Conservation (phyloP, 2,797 vertebrate species). For the Florisuga fusca region DNA sequence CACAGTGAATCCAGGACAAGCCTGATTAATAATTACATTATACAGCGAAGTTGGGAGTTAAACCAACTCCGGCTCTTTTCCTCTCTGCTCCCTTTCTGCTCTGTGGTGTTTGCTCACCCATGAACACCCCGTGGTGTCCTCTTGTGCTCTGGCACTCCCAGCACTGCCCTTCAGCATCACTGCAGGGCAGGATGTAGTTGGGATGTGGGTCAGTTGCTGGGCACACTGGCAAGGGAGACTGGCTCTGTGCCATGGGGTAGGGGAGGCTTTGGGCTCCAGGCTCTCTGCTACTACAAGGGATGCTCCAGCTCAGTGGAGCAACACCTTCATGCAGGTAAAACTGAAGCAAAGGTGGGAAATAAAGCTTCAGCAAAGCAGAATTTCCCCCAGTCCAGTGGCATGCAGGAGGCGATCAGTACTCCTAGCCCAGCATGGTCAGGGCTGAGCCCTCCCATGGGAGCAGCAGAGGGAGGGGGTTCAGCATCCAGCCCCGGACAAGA, state of each 20-base stretch:
- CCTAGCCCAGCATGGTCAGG: background rate
- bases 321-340: background rate
- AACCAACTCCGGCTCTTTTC: background rate
- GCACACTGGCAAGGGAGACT: rapidly evolving
- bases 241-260: background rate
- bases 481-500: background rate
- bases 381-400: background rate
- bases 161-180: background rate
- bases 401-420: background rate
- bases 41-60: conserved; percentile 38
- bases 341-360: background rate
- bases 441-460: background rate
- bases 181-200: rapidly evolving
- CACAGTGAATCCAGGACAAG: conserved; percentile 68
- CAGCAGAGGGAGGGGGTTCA: background rate
- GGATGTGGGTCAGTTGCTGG: background rate
- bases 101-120: rapidly evolving
- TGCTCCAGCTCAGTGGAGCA: background rate
- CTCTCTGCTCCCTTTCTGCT: background rate
- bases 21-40: conserved; percentile 63
- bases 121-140: background rate
- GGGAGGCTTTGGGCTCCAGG: background rate
- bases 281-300: background rate
- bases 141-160: rapidly evolving
- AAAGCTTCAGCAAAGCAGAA: background rate